Conservation (phyloP, 2,888 invertebrate genomes). For the Drosophila mimetica region DNA sequence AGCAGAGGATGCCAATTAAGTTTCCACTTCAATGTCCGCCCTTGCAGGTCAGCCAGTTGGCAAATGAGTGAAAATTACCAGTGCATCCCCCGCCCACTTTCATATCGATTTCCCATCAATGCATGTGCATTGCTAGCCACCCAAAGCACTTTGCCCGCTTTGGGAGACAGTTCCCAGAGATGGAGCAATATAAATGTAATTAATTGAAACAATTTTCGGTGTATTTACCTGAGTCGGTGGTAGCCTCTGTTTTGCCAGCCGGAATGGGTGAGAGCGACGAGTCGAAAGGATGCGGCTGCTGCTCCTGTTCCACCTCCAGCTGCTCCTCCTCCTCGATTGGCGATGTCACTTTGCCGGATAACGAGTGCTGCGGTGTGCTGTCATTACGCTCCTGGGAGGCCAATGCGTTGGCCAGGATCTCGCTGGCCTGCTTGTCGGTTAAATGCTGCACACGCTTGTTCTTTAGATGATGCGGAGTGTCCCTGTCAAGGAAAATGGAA, state of each 20-base stretch:
- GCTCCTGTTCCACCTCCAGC: constrained; percentile 62
- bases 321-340: constrained; percentile 82
- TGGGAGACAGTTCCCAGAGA: constrained; percentile 5
- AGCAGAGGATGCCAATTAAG: constrained; percentile 30
- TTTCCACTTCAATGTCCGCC: constrained; percentile 38
- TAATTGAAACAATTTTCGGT: constrained; percentile 45
- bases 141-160: constrained; percentile 4
- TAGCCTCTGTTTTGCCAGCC: constrained; percentile 39
- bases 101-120: constrained; percentile 37
- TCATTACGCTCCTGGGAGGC: constrained; percentile 80
- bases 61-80: constrained; percentile 39
- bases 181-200: constrained; percentile 24
- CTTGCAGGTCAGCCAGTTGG: constrained; percentile 29
- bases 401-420: constrained; percentile 85
- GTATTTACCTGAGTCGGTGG: constrained; percentile 55
- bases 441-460: constrained; percentile 94
- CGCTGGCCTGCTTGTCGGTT: constrained; percentile 89
- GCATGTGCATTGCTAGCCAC: constrained; percentile 1
- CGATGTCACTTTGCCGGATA: constrained; percentile 78
- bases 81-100: not conserved
- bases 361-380: constrained; percentile 60
- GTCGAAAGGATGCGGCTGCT: constrained; percentile 68
- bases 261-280: constrained; percentile 81
- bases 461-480: constrained; percentile 99
- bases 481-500: constrained; percentile 88